A percentile compares a stretch with the other conserved stretches of the same genome.
These are phyloP conservation scores for Bombus haemorrhoidalis DNA, from an alignment of 1,140 invertebrate genomes.

Conservation along the genomic window DNA sequence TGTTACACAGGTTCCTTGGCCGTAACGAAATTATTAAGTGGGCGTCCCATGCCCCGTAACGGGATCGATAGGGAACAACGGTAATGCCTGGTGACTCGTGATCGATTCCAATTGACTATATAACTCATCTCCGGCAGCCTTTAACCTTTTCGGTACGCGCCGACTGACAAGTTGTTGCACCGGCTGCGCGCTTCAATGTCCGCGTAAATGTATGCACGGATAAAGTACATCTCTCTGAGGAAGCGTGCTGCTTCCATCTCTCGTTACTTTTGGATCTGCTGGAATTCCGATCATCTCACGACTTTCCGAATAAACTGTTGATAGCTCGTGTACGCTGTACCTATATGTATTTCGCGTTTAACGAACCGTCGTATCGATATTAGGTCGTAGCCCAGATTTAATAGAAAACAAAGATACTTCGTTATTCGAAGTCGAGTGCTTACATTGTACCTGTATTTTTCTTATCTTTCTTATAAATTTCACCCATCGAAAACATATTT, in stretches of 20 bases:
- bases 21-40: constrained; percentile 65
- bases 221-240: neutral
- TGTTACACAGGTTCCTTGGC: constrained; percentile 30
- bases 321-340: too few relatives aligned
- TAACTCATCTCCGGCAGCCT: constrained; percentile 22
- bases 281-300: neutral
- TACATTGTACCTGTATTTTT: too few relatives aligned
- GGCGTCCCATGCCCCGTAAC: constrained; percentile 45
- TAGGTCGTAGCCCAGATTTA: too few relatives aligned
- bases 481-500: too few relatives aligned
- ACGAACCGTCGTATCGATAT: too few relatives aligned
- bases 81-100: constrained; percentile 3
- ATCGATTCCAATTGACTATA: constrained; percentile 54
- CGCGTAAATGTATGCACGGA: neutral
- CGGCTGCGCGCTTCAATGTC: neutral
- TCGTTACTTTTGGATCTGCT: neutral
- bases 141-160: constrained; percentile 9
- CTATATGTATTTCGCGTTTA: too few relatives aligned
- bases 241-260: neutral
- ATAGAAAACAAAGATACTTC: too few relatives aligned
- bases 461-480: neutral
- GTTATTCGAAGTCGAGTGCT: neutral
- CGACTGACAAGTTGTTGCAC: constrained; percentile 14
- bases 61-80: constrained; percentile 35
- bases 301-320: neutral